Conservation (phyloP, 2,888 invertebrate species). For the Drosophila flavopinicola region DNA sequence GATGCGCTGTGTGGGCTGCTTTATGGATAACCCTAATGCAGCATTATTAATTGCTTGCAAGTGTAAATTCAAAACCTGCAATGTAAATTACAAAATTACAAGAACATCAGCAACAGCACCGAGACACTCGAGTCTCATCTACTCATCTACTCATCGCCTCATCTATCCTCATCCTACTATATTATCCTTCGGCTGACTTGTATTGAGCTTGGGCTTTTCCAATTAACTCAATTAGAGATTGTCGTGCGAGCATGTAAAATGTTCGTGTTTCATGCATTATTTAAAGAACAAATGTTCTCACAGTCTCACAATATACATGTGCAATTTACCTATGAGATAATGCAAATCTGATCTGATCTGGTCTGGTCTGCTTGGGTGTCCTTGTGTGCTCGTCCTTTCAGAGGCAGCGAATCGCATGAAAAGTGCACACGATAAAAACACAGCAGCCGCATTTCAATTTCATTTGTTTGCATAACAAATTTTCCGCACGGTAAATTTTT, state of each 20-base stretch:
- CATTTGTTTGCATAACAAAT: slow-evolving; percentile 83
- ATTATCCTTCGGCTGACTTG: too few relatives aligned
- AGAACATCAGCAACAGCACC: slow-evolving; percentile 31
- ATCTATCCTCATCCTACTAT: too few relatives aligned
- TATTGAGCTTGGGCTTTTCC: slow-evolving; percentile 33
- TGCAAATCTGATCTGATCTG: slow-evolving; percentile 43
- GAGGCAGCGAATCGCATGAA: slow-evolving; percentile 40
- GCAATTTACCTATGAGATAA: slow-evolving; percentile 43
- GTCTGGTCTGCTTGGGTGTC: slow-evolving; percentile 21
- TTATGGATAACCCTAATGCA: slow-evolving; percentile 79
- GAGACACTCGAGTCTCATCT: not conserved
- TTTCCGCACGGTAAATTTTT: slow-evolving; percentile 83
- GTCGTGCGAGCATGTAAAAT: slow-evolving; percentile 40
- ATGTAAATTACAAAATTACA: slow-evolving; percentile 78
- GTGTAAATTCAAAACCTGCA: slow-evolving; percentile 78
- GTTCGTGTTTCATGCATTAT: slow-evolving; percentile 47
- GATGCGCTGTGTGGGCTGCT: slow-evolving; percentile 30
- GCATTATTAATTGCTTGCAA: slow-evolving; percentile 83
- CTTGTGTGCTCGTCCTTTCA: slow-evolving; percentile 30
- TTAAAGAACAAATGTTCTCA: slow-evolving; percentile 52
- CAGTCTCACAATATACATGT: slow-evolving; percentile 14
- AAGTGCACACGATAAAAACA: slow-evolving; percentile 39
- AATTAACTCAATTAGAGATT: slow-evolving; percentile 68
- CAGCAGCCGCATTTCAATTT: slow-evolving; percentile 67
- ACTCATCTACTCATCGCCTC: not conserved